Conservation (phyloP, 2,797 vertebrate species). For the Rhabdophis nuchalis region DNA sequence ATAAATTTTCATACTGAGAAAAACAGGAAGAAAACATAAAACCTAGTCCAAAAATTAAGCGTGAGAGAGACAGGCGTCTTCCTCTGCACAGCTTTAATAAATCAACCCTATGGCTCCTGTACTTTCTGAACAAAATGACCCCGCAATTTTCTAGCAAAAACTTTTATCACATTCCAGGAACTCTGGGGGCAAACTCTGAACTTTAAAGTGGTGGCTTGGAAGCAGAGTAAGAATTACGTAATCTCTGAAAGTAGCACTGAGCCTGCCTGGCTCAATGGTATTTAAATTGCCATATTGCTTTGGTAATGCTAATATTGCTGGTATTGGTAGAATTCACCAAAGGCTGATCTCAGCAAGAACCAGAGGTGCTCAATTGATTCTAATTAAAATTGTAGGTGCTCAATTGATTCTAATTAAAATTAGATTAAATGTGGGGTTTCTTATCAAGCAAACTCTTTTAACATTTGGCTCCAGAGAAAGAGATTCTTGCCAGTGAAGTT, state of each 20-base stretch:
- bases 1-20: background rate
- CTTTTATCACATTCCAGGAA: background rate
- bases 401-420: conserved; percentile 7
- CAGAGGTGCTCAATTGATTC: background rate
- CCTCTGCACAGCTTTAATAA: background rate
- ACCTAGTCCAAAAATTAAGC: background rate
- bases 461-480: background rate
- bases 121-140: background rate
- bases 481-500: background rate
- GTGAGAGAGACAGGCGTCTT: background rate
- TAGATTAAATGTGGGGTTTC: background rate
- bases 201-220: background rate
- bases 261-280: background rate
- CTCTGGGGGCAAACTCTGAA: background rate
- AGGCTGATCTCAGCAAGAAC: background rate
- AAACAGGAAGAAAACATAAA: background rate
- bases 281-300: background rate
- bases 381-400: conserved; percentile 11
- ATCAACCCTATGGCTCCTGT: background rate
- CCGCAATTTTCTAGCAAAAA: background rate
- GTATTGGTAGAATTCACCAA: background rate
- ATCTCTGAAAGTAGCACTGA: background rate
- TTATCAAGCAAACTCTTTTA: background rate
- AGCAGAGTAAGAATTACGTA: background rate
- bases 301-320: background rate